phyloP scores from a whole-genome alignment of 2,113 vertebrate species.

The Rhinolophus sinicus region DNA sequence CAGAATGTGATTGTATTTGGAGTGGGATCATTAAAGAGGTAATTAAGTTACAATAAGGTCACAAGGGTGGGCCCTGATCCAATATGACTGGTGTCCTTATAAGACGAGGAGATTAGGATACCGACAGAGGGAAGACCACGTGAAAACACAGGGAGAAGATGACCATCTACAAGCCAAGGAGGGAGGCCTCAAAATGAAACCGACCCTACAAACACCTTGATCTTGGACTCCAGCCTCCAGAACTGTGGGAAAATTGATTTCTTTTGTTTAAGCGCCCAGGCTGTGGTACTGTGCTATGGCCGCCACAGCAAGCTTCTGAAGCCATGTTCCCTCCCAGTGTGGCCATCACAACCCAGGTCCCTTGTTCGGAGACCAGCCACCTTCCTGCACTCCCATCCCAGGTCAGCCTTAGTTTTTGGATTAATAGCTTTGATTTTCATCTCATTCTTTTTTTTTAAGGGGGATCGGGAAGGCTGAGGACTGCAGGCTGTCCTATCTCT shows the following conservation, averaged over 20 bases:
- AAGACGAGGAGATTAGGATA: not conserved
- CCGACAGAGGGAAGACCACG: not conserved
- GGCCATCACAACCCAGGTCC: not conserved
- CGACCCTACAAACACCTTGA: not conserved
- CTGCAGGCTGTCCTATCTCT: not conserved
- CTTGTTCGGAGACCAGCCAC: not conserved
- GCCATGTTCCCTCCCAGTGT: not conserved
- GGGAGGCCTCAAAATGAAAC: not conserved
- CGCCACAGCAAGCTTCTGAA: too few relatives aligned
- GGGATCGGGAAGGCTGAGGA: not conserved
- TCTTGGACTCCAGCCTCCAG: not conserved
- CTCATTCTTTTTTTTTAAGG: not conserved
- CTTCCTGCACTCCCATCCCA: accelerated
- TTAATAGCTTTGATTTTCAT: not conserved
- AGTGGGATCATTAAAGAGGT: not conserved
- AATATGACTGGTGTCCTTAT: not conserved
- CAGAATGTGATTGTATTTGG: not conserved
- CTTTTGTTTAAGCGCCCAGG: not conserved
- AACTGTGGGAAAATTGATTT: not conserved
- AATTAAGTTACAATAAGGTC: not conserved
- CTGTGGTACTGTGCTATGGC: not conserved
- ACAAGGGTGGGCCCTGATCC: not conserved
- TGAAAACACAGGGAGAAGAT: not conserved
- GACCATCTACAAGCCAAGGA: not conserved
- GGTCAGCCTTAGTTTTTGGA: not conserved